A percentile compares a stretch with the other conserved stretches of the same genome.
These are phyloP conservation scores for Turdus rufiventris DNA, from an alignment of 2,113 vertebrate genomes.

Conservation along the genomic window DNA sequence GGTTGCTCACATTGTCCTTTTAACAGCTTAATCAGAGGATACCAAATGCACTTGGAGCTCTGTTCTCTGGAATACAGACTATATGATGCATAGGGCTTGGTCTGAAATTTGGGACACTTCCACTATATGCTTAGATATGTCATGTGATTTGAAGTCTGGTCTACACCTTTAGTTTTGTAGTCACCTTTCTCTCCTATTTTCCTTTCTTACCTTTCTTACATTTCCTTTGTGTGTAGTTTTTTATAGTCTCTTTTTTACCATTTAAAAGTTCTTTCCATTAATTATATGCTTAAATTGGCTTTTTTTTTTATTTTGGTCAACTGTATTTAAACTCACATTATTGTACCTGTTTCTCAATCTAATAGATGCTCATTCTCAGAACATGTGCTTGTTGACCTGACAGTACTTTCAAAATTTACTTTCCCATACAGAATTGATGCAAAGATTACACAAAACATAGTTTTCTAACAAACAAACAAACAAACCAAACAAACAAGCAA, in stretches of 20 bases:
- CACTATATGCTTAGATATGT: background rate
- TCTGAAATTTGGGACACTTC: background rate
- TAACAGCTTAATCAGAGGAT: background rate
- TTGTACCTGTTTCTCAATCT: background rate
- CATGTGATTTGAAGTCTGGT: background rate
- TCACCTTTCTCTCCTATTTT: background rate
- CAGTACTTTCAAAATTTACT: background rate
- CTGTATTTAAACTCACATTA: background rate
- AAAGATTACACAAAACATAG: background rate
- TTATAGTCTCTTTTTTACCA: background rate
- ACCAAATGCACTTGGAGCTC: background rate
- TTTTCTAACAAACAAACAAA: background rate
- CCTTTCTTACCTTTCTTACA: background rate
- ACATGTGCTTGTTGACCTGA: background rate
- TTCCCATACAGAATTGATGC: background rate
- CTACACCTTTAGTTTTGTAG: background rate
- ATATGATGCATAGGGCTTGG: accelerated
- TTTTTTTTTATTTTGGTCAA: background rate
- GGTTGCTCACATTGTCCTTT: background rate
- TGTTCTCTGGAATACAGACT: background rate
- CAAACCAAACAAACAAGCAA: too few species aligned
- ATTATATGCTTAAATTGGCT: background rate
- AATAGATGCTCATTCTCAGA: background rate
- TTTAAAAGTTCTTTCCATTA: background rate
- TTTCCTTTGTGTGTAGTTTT: background rate